phyloP scores from a whole-genome alignment of 2,888 invertebrate species.

The Thymelicus acteon region DNA sequence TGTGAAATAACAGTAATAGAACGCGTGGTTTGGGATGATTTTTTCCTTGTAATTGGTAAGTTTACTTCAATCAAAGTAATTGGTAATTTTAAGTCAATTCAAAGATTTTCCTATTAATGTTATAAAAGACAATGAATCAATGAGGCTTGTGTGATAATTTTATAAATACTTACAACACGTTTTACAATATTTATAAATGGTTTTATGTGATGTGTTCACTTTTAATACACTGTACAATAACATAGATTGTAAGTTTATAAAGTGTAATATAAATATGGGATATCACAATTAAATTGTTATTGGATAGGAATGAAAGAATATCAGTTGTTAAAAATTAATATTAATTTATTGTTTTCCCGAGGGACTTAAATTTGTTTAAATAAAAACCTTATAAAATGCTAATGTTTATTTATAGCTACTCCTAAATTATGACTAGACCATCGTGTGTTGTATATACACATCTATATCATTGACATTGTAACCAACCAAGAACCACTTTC shows the following conservation, averaged over 20 bases:
- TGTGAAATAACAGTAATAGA: too few species aligned
- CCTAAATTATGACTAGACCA: constrained; percentile 26
- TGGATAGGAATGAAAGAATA: background rate
- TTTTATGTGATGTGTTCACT: background rate
- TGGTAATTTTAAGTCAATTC: too few species aligned
- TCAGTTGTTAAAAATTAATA: background rate
- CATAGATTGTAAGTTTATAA: background rate
- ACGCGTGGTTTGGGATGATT: too few species aligned
- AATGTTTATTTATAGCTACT: constrained; percentile 1
- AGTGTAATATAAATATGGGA: background rate
- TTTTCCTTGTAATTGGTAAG: too few species aligned
- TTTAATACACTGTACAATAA: background rate
- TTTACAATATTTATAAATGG: background rate
- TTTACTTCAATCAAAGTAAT: too few species aligned
- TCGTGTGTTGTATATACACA: background rate
- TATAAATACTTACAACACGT: background rate
- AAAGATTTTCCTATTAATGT: too few species aligned
- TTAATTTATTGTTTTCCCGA: background rate
- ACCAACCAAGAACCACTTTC: too few species aligned
- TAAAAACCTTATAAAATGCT: constrained; percentile 8
- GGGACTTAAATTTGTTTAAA: constrained; percentile 15
- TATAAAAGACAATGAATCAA: too few species aligned
- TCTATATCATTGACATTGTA: too few species aligned
- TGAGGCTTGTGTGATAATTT: too few species aligned
- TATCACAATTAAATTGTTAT: constrained; percentile 1